phyloP scores from a whole-genome alignment of 2,888 invertebrate genomes.

The Caenorhabditis sp. region DNA sequence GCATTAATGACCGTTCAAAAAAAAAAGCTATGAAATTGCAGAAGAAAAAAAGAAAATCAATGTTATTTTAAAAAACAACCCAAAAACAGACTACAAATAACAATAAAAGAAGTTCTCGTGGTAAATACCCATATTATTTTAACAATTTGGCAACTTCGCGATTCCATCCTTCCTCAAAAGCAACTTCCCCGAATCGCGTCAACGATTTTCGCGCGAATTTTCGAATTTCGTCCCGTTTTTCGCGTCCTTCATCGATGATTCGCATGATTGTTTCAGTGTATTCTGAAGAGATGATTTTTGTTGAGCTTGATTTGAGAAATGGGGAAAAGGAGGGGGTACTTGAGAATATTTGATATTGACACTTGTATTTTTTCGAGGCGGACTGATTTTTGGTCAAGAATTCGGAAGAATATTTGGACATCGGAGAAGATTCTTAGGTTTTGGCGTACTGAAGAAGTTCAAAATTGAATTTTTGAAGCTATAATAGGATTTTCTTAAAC shows the following conservation, averaged over 20 bases:
- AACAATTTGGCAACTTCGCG: slow-evolving; percentile 23
- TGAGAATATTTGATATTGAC: too few species aligned
- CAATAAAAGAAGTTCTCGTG: too few species aligned
- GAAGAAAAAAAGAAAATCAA: neutral
- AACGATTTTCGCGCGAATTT: slow-evolving; percentile 46
- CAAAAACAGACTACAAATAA: slow-evolving; percentile 14
- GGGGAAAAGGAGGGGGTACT: neutral
- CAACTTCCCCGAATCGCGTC: slow-evolving; percentile 52
- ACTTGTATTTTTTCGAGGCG: too few species aligned
- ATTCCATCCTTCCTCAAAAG: slow-evolving; percentile 50
- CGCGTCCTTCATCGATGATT: slow-evolving; percentile 44
- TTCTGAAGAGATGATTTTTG: slow-evolving; percentile 31
- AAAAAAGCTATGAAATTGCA: neutral
- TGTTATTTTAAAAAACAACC: neutral
- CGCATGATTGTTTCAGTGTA: slow-evolving; percentile 52
- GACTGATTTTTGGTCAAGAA: too few species aligned
- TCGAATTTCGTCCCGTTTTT: slow-evolving; percentile 53
- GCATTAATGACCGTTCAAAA: neutral
- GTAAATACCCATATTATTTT: neutral
- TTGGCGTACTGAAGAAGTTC: too few species aligned
- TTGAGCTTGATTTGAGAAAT: too few species aligned
- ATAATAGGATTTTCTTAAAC: too few species aligned
- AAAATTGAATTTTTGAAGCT: too few species aligned
- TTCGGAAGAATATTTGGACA: too few species aligned
- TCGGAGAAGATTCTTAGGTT: too few species aligned